phyloP scores from a whole-genome alignment of 2,797 vertebrate genomes.

The Phyllotis vaccarum region DNA sequence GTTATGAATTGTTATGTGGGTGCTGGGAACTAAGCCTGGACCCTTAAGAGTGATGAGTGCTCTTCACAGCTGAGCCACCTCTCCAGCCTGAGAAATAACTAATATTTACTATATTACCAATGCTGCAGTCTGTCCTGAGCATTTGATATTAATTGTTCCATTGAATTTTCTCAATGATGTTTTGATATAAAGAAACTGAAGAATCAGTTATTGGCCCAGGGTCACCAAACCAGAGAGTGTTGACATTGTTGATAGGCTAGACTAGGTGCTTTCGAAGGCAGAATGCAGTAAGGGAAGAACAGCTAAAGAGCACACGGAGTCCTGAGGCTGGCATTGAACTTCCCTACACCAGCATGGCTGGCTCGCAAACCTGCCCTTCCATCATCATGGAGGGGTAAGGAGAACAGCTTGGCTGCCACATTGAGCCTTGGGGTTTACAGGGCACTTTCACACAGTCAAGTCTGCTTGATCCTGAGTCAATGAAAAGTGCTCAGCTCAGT shows the following conservation, averaged over 20 bases:
- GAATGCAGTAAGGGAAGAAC: no score
- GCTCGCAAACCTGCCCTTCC: no score
- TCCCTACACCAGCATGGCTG: background rate
- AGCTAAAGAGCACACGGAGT: background rate
- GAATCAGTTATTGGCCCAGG: background rate
- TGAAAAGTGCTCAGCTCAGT: background rate
- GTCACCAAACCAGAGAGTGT: background rate
- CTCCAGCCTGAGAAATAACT: background rate
- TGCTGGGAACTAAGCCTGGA: background rate
- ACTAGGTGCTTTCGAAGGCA: background rate
- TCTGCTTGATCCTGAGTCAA: background rate
- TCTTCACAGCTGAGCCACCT: no score
- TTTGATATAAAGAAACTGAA: background rate
- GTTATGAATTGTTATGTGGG: background rate
- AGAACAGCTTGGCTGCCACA: background rate
- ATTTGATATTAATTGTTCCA: background rate
- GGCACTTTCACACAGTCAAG: background rate
- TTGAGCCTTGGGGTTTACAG: background rate
- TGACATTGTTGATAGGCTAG: no score
- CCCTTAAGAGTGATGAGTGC: background rate
- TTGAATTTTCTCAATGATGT: background rate
- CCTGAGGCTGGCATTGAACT: background rate
- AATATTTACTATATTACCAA: background rate
- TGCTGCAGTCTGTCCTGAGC: background rate
- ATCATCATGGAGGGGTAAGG: rapidly evolving